phyloP scores from a whole-genome alignment of 2,797 vertebrate species.

The Myotis vivesi region DNA sequence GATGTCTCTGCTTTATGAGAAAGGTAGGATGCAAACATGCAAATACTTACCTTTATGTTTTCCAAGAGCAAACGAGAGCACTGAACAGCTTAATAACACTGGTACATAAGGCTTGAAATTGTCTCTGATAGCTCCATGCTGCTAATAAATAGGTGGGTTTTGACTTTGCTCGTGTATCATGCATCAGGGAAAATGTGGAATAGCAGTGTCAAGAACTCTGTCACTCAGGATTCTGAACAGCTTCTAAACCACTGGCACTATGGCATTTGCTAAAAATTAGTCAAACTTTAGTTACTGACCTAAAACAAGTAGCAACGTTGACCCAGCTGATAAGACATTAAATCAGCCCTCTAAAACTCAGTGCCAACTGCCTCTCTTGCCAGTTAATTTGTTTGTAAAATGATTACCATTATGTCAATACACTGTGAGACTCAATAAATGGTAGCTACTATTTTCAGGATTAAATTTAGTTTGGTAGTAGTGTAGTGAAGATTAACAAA shows the following conservation, averaged over 20 bases:
- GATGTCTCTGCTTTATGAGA: neutral
- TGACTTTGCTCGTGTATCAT: slow-evolving; percentile 38
- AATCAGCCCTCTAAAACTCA: neutral
- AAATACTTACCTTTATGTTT: slow-evolving; percentile 19
- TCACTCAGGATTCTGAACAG: slow-evolving; percentile 51
- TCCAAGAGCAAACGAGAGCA: neutral
- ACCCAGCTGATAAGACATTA: neutral
- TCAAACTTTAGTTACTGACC: neutral
- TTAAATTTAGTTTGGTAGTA: neutral
- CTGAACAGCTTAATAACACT: neutral
- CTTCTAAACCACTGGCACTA: neutral
- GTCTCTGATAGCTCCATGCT: neutral
- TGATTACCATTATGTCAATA: neutral
- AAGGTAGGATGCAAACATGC: neutral
- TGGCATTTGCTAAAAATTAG: neutral
- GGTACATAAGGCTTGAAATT: neutral
- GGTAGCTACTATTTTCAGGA: neutral
- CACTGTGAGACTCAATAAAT: neutral
- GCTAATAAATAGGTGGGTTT: slow-evolving; percentile 4
- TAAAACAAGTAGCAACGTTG: neutral
- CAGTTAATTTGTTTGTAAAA: neutral
- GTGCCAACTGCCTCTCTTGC: neutral
- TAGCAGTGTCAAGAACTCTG: slow-evolving; percentile 42
- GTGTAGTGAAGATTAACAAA: neutral
- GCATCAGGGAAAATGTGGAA: neutral